Percentiles rank a stretch among this genome's conserved stretches.
These are phyloP conservation scores for Girardinichthys multiradiatus DNA, from an alignment of 2,113 vertebrate species.

Conservation along the genomic window DNA sequence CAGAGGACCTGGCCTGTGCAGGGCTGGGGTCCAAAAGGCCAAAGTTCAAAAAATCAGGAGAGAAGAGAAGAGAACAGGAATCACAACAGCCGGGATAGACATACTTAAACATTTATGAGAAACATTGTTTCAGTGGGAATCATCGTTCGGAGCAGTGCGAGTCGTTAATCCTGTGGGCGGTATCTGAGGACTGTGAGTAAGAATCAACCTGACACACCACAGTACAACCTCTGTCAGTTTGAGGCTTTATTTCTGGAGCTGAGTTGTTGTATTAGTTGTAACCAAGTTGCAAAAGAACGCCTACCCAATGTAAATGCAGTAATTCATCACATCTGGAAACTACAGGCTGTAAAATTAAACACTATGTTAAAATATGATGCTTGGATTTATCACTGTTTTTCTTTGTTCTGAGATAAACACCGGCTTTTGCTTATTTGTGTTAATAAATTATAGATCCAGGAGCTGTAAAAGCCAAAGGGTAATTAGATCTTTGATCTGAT, in stretches of 20 bases:
- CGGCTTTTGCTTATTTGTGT: not conserved
- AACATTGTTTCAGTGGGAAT: constrained; percentile 4
- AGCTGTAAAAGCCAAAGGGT: not conserved
- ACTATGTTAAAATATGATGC: not conserved
- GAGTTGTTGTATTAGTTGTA: not conserved
- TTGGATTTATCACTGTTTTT: not conserved
- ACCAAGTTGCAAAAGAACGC: not conserved
- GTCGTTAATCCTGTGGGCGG: constrained; percentile 16
- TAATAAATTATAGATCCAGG: not conserved
- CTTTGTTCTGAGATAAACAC: not conserved
- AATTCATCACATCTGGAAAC: not conserved
- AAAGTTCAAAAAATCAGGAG: constrained; percentile 59
- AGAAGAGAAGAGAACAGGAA: constrained; percentile 17
- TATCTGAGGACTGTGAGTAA: constrained; percentile 54
- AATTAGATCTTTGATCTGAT: not conserved
- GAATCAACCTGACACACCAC: not conserved
- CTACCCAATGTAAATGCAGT: not conserved
- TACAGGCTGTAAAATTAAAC: too few relatives aligned
- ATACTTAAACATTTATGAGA: constrained; percentile 9
- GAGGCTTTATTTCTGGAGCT: not conserved
- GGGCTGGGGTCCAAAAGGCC: constrained; percentile 45
- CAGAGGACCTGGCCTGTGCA: not conserved
- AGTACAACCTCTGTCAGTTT: constrained; percentile 4
- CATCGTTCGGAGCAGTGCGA: constrained; percentile 7
- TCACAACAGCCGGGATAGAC: constrained; percentile 23